Evolutionary conservation across 2,888 invertebrate species (phyloP).

Genomic region (Hypselothyrea guttata): DNA sequence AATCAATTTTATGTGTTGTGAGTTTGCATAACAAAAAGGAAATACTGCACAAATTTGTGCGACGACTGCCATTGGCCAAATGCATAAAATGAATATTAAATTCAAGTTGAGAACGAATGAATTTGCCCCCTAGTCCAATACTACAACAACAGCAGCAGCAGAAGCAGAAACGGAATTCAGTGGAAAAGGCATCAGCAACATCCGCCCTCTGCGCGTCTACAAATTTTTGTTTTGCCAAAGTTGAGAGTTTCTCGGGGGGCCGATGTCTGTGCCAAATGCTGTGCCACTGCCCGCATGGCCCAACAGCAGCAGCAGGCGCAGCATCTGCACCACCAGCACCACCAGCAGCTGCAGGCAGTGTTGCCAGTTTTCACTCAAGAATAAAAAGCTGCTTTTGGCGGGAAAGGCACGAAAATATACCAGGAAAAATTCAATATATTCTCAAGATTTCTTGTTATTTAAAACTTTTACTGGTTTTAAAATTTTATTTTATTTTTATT

Average conservation of each 20-base stretch:
- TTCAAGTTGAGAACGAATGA: constrained; percentile 74
- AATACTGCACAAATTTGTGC: constrained; percentile 71
- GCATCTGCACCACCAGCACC: constrained; percentile 22
- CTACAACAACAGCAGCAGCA: constrained; percentile 19
- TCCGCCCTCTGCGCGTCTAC: constrained; percentile 50
- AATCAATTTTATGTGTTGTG: constrained; percentile 56
- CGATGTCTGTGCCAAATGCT: constrained; percentile 31
- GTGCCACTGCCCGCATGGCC: constrained; percentile 55
- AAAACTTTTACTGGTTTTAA: too few relatives aligned
- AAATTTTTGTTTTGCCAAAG: constrained; percentile 39
- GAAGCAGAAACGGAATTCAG: constrained; percentile 58
- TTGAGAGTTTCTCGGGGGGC: constrained; percentile 3
- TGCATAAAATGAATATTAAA: constrained; percentile 76
- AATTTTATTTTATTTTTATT: too few relatives aligned
- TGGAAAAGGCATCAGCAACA: constrained; percentile 67
- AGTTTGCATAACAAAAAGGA: constrained; percentile 58
- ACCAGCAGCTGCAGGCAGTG: constrained; percentile 34
- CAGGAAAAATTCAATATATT: too few relatives aligned
- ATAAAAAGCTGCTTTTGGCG: too few relatives aligned
- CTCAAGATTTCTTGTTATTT: too few relatives aligned
- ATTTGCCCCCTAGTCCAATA: constrained; percentile 53
- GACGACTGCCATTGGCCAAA: constrained; percentile 56
- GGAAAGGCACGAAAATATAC: too few relatives aligned
- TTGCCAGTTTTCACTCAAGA: too few relatives aligned
- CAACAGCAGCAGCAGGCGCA: constrained; percentile 5